These are phyloP conservation scores for Leistus spinibarbis DNA, from an alignment of 2,888 invertebrate genomes.

Conservation along the genomic window DNA sequence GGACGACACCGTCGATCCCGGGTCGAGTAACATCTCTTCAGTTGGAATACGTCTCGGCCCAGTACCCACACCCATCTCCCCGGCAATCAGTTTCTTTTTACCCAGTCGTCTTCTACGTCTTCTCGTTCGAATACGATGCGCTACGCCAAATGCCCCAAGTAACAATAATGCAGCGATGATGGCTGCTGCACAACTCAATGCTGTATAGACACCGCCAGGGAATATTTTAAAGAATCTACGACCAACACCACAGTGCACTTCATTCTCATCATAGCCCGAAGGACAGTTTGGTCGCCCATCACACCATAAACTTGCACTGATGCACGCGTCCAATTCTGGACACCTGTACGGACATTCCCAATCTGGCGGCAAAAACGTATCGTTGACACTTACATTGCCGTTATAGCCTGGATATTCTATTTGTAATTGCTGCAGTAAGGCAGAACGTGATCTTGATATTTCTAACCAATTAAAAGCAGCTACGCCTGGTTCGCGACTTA, in stretches of 20 bases:
- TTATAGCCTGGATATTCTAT: slow-evolving; percentile 57
- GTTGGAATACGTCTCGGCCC: slow-evolving; percentile 64
- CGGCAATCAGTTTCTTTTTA: slow-evolving; percentile 59
- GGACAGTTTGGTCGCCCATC: slow-evolving; percentile 72
- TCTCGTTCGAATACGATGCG: slow-evolving; percentile 63
- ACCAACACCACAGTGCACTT: slow-evolving; percentile 68
- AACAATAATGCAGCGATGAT: slow-evolving; percentile 64
- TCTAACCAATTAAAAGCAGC: slow-evolving; percentile 82
- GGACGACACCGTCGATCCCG: slow-evolving; percentile 70
- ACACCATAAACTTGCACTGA: slow-evolving; percentile 75
- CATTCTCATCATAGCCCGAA: slow-evolving; percentile 73
- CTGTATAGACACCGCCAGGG: slow-evolving; percentile 61
- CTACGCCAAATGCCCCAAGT: slow-evolving; percentile 64
- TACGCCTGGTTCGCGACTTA: slow-evolving; percentile 73
- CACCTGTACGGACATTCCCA: slow-evolving; percentile 69
- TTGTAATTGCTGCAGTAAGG: slow-evolving; percentile 65
- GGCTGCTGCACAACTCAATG: slow-evolving; percentile 64
- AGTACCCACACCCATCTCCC: slow-evolving; percentile 47
- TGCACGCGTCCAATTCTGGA: slow-evolving; percentile 78
- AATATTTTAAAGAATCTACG: slow-evolving; percentile 60
- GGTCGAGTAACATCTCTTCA: slow-evolving; percentile 72
- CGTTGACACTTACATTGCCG: slow-evolving; percentile 60
- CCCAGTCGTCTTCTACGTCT: slow-evolving; percentile 61
- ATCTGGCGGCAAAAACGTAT: slow-evolving; percentile 57
- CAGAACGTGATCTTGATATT: slow-evolving; percentile 68